Evolutionary conservation across 2,797 vertebrate genomes (phyloP).

Genomic region (Ceryle rudis): DNA sequence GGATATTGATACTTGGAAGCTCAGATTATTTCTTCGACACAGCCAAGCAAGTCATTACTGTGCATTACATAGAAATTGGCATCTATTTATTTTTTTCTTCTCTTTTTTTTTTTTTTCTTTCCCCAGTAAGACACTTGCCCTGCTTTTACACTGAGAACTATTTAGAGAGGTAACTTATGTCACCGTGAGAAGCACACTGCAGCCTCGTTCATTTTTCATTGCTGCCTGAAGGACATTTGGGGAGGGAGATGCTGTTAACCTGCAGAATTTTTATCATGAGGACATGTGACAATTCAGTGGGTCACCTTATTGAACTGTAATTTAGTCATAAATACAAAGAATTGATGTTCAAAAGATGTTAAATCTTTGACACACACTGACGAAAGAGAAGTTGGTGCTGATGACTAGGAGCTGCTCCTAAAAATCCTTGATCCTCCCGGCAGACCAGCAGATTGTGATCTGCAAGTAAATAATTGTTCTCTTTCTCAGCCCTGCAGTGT

Average conservation of each 20-base stretch:
- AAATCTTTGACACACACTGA: constrained; percentile 6
- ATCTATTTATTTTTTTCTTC: not conserved
- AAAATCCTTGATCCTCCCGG: not conserved
- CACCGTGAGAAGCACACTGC: constrained; percentile 24
- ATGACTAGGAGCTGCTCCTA: not conserved
- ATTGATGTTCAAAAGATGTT: constrained; percentile 23
- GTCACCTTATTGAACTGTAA: constrained; percentile 21
- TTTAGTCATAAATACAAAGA: constrained; percentile 55
- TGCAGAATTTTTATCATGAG: constrained; percentile 45
- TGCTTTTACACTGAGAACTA: constrained; percentile 53
- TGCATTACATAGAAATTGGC: constrained; percentile 28
- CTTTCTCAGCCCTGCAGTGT: not conserved
- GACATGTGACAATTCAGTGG: constrained; percentile 5
- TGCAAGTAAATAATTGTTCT: not conserved
- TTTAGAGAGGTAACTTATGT: constrained; percentile 65
- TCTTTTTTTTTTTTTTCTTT: not conserved
- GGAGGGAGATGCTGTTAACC: constrained; percentile 26
- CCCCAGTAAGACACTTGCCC: not conserved
- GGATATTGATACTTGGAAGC: constrained; percentile 22
- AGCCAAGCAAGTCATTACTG: constrained; percentile 10
- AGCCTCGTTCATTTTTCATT: constrained; percentile 69
- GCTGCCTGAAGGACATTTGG: constrained; percentile 67
- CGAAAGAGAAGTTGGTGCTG: not conserved
- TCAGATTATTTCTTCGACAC: not conserved
- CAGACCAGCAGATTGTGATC: not conserved